Base-by-base conservation (phyloP, 2,888 invertebrate genomes). In the Thymelicus sylvestris region DNA sequence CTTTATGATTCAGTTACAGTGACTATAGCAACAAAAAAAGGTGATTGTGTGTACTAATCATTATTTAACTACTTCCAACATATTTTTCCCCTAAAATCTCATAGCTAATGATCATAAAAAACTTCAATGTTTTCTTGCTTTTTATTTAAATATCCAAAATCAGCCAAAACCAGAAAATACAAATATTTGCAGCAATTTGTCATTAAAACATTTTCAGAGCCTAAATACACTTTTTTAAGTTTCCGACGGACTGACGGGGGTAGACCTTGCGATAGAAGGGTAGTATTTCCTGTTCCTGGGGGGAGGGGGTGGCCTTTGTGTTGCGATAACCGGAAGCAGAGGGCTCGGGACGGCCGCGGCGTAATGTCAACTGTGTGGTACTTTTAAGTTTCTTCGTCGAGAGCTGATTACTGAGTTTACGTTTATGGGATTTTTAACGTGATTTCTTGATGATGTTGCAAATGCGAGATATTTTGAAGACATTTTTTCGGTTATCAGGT, bases 301-400 rank as follows among this genome's bases (percentile, higher is more conserved):
- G 74, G 74, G 70, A 64, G 76, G 80, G 82, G 80, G 83, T 81
- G 79, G 86, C 87, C 89, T 92, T 92, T 93, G 92, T 92, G 89
- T 90, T 84, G 92, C 91, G 91, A 93, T 93, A 93, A 93, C 93
- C 93, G 93, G 93, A 93, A 91, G 90, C 87, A 81, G 85, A 91
- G 93, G 93, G 92, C 88, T 87, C 82, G 87, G 90, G 86, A 88
- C 90, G 85, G 90, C 19, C 19, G 19, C 19, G 19, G 92, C 91
- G 93, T 91, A 90, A 92, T 92, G 92, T 92, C 92, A 91, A 90
- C 91, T 87, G 88, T 78, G 84, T 90, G 88, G 88, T 87, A 89
- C 90, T 92, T 90, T 86, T 79, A 89, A 91, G 88, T 89, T 92
- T 89, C 90, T 90, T 89, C 84, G 78, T 84, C 83, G 85, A 72